Evolutionary conservation across 2,888 invertebrate species (phyloP).

Genomic region (Tenthredo scrophulariae): DNA sequence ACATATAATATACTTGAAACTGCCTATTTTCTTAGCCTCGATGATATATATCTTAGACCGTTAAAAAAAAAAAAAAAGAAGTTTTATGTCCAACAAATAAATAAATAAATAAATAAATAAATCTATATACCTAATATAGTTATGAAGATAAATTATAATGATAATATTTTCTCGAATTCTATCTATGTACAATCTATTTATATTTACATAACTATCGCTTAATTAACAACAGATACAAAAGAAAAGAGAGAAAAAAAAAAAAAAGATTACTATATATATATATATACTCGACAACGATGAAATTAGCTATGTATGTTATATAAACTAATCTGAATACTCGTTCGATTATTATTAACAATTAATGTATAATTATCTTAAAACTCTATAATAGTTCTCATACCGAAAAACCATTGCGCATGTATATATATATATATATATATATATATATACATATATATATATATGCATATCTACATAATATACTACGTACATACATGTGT

Average conservation of each 20-base stretch:
- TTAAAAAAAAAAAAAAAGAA: not conserved
- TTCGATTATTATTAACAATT: constrained; percentile 26
- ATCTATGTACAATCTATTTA: constrained; percentile 19
- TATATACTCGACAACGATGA: not conserved
- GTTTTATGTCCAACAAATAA: not conserved
- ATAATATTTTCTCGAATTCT: constrained; percentile 42
- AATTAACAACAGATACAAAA: not conserved
- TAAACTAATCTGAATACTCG: constrained; percentile 21
- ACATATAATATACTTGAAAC: constrained; percentile 38
- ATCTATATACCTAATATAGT: not conserved
- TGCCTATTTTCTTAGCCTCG: constrained; percentile 50
- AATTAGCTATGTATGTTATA: not conserved
- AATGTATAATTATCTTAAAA: constrained; percentile 2
- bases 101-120: not conserved
- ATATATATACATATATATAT: not conserved
- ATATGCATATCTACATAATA: not conserved
- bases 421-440: not conserved
- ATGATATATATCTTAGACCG: constrained; percentile 38
- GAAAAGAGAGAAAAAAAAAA: not conserved
- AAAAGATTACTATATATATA: not conserved
- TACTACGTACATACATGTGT: not conserved
- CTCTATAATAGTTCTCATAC: not conserved
- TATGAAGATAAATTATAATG: not conserved
- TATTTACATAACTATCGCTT: constrained; percentile 35
- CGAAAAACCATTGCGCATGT: not conserved